A percentile compares a stretch with the other conserved stretches of the same genome.
phyloP scores from a whole-genome alignment of 2,113 vertebrate species.

The Aegypius monachus region DNA sequence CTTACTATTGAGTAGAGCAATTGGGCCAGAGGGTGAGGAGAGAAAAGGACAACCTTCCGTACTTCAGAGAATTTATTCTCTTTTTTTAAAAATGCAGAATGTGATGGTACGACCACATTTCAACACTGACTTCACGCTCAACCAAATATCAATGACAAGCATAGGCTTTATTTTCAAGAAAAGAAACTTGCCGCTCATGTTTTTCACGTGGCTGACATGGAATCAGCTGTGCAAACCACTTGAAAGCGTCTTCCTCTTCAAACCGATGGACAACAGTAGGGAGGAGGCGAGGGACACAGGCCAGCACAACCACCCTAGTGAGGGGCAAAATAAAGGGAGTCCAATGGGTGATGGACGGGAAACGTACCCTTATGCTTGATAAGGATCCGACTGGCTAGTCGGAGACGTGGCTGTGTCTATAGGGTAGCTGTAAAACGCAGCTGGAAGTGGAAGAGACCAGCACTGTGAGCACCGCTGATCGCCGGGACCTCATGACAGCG shows the following conservation, averaged over 20 bases:
- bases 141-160: neutral
- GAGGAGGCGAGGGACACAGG: neutral
- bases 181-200: neutral
- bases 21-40: neutral
- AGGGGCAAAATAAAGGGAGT: neutral
- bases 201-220: neutral
- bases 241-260: neutral
- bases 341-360: rapidly evolving
- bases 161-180: neutral
- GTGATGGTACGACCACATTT: neutral
- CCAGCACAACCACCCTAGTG: neutral
- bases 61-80: neutral
- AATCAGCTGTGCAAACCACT: neutral
- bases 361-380: neutral
- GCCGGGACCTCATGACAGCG: neutral
- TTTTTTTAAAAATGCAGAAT: neutral
- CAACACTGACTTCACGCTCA: neutral
- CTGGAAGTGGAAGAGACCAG: neutral
- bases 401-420: rapidly evolving
- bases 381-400: neutral
- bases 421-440: neutral
- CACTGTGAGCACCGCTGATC: neutral
- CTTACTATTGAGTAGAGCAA: neutral
- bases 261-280: rapidly evolving
- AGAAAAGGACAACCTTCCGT: neutral